These are phyloP conservation scores for Falco concolor DNA, from an alignment of 2,797 vertebrate species.

Conservation along the genomic window DNA sequence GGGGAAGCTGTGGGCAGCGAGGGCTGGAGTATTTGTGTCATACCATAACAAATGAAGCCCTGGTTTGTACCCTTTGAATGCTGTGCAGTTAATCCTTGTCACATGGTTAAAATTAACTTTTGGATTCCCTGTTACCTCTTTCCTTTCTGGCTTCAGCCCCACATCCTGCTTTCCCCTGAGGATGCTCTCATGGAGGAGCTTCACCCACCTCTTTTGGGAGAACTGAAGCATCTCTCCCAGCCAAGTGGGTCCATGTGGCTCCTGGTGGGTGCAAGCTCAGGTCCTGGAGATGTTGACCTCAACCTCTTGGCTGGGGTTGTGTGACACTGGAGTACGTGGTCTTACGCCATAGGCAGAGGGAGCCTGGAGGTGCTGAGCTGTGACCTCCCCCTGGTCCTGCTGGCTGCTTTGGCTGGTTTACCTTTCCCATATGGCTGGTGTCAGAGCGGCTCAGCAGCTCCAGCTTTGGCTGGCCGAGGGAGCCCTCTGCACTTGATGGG, in stretches of 20 bases:
- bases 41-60: background rate
- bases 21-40: background rate
- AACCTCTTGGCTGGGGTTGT: background rate
- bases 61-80: background rate
- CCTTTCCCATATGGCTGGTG: background rate
- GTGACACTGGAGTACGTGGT: background rate
- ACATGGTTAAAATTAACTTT: background rate
- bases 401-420: background rate
- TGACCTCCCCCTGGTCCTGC: background rate
- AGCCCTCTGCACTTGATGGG: no score
- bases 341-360: background rate
- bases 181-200: background rate
- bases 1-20: background rate
- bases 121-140: background rate
- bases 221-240: background rate
- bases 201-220: background rate
- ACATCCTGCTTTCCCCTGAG: background rate
- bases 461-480: background rate
- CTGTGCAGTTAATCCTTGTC: background rate
- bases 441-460: background rate
- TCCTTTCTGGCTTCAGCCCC: background rate
- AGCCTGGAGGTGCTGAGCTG: background rate
- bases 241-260: accelerated
- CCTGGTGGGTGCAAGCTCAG: background rate
- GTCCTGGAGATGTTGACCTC: background rate